Conservation (phyloP, 2,113 vertebrate genomes). For the Oncorhynchus clarkii region DNA sequence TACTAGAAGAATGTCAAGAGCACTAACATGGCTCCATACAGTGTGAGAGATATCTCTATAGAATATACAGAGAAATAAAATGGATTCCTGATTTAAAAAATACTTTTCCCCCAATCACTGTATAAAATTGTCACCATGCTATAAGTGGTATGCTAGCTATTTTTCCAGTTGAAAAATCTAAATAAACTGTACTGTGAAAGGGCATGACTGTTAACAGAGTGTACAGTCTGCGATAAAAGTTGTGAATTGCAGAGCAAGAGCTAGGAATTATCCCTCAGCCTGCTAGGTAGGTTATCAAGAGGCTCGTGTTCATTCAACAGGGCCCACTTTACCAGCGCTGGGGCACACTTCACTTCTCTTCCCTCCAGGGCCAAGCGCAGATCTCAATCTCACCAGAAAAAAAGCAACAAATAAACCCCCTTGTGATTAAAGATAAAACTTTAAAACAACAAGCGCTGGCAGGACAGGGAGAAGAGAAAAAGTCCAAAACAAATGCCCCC, state of each 20-base stretch:
- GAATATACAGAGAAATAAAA: too few relatives aligned
- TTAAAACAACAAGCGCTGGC: constrained; percentile 22
- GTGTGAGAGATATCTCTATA: too few relatives aligned
- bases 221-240: neutral
- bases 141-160: neutral
- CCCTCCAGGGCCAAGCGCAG: constrained; percentile 36
- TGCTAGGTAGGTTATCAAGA: constrained; percentile 21
- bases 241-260: neutral
- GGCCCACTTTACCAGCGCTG: constrained; percentile 12
- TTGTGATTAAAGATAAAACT: constrained; percentile 28
- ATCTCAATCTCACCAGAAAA: constrained; percentile 42
- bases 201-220: constrained; percentile 9
- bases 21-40: too few relatives aligned
- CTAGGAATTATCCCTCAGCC: constrained; percentile 8
- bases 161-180: neutral
- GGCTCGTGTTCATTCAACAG: constrained; percentile 38
- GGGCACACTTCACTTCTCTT: constrained; percentile 54
- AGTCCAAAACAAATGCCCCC: constrained; percentile 21
- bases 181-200: neutral
- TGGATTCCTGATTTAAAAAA: too few relatives aligned
- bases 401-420: constrained; percentile 26
- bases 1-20: neutral
- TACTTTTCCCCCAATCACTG: too few relatives aligned
- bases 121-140: too few relatives aligned
- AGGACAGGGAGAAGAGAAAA: constrained; percentile 26